Percentiles rank a stretch among this genome's conserved stretches.
Evolutionary conservation across 2,797 vertebrate species (phyloP).

Genomic region (Spea hammondii): DNA sequence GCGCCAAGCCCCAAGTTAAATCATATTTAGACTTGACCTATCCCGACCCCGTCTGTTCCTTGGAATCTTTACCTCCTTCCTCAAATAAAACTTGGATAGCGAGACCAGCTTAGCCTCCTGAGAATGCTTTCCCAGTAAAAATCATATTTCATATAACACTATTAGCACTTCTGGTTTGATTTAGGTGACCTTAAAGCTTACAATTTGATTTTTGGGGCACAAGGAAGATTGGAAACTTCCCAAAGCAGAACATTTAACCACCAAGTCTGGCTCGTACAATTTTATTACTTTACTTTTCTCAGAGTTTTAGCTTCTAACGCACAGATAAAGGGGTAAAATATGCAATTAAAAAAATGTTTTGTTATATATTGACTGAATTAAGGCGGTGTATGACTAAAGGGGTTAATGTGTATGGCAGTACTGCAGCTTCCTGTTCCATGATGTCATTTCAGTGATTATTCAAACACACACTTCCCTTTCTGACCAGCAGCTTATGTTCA

Average conservation of each 20-base stretch:
- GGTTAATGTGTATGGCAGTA: neutral
- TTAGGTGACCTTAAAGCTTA: no score
- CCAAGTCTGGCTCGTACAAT: no score
- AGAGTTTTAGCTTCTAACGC: no score
- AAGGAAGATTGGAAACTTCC: no score
- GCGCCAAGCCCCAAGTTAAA: constrained; percentile 20
- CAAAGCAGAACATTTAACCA: no score
- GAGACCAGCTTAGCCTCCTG: neutral
- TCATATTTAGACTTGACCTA: neutral
- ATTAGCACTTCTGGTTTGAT: neutral
- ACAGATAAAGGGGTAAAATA: no score
- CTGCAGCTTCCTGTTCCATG: constrained; percentile 22
- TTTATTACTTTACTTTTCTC: no score
- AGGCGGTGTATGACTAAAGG: neutral
- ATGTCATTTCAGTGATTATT: neutral
- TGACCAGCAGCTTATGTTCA: no score
- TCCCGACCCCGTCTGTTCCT: constrained; percentile 2
- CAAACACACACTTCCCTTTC: constrained; percentile 10
- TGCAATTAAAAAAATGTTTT: no score
- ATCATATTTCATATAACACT: neutral
- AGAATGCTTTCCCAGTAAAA: neutral
- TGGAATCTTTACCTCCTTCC: neutral
- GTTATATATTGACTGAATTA: no score
- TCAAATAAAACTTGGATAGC: neutral
- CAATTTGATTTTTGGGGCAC: no score